Conservation (phyloP, 2,797 vertebrate species). For the Rachycentron canadum region DNA sequence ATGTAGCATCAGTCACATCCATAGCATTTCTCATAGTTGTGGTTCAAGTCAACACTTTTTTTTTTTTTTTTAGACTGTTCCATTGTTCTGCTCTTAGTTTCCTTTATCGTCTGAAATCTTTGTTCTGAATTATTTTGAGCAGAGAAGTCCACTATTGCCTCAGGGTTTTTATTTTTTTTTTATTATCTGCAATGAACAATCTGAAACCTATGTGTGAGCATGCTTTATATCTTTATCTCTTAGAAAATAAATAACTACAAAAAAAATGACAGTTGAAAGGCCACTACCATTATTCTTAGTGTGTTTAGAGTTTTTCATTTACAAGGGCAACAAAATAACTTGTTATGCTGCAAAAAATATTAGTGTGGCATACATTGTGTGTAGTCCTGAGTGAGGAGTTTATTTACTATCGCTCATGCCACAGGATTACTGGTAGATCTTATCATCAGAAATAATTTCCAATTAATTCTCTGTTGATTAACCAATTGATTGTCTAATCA, state of each 20-base stretch:
- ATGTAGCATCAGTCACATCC: background rate
- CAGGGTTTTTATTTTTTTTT: background rate
- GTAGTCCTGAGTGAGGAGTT: background rate
- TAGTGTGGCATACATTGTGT: background rate
- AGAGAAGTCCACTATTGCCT: background rate
- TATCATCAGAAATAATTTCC: too few relatives aligned
- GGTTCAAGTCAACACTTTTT: background rate
- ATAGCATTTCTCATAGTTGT: background rate
- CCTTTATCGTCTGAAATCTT: background rate
- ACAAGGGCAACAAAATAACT: background rate
- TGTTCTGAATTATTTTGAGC: background rate
- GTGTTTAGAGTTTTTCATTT: background rate
- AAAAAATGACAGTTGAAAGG: constrained; percentile 5
- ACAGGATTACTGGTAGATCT: background rate
- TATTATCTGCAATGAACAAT: constrained; percentile 8
- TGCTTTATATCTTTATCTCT: background rate
- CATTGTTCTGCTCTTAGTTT: background rate
- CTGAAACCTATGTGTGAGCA: background rate
- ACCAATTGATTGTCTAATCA: background rate
- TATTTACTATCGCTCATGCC: background rate
- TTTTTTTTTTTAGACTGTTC: background rate
- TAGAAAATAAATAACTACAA: constrained; percentile 15
- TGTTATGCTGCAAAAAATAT: background rate
- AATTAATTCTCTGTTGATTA: background rate
- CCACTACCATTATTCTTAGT: background rate